Percentiles rank a stretch among this genome's conserved stretches.
phyloP scores from a whole-genome alignment of 2,797 vertebrate genomes.

The Babyrousa celebensis region DNA sequence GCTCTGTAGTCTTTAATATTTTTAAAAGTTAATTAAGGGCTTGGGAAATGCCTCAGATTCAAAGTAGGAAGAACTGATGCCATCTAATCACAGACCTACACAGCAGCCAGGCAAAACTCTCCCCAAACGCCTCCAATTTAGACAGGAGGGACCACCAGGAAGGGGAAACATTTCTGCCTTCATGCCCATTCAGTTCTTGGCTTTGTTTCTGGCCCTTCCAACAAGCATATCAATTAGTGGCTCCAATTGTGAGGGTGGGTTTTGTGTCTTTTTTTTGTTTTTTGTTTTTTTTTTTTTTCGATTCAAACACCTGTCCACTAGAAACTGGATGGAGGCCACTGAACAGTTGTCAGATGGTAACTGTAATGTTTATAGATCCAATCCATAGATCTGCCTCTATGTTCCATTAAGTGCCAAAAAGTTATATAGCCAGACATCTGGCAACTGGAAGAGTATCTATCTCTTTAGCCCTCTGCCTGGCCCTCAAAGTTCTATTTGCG shows the following conservation, averaged over 20 bases:
- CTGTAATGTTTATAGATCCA: constrained; percentile 92
- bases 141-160: constrained; percentile 83
- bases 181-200: constrained; percentile 85
- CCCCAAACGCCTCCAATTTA: constrained; percentile 63
- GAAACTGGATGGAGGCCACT: constrained; percentile 90
- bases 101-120: constrained; percentile 57
- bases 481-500: constrained; percentile 87
- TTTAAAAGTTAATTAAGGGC: constrained; percentile 37
- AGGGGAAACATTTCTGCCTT: constrained; percentile 84
- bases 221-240: constrained; percentile 90
- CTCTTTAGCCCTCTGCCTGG: constrained; percentile 89
- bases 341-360: constrained; percentile 94
- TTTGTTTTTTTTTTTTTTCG: constrained; percentile 80
- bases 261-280: not conserved
- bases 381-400: constrained; percentile 91
- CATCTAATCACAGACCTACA: constrained; percentile 69
- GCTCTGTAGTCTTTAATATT: not conserved
- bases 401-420: constrained; percentile 90
- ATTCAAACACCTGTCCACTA: constrained; percentile 92
- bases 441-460: constrained; percentile 89
- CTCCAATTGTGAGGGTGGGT: constrained; percentile 88
- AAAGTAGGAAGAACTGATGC: not conserved
- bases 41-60: constrained; percentile 60
- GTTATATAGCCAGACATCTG: constrained; percentile 93
- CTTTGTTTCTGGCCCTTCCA: constrained; percentile 90